Conservation (phyloP, 1,140 invertebrate genomes). For the Dolichoris vasculosae region DNA sequence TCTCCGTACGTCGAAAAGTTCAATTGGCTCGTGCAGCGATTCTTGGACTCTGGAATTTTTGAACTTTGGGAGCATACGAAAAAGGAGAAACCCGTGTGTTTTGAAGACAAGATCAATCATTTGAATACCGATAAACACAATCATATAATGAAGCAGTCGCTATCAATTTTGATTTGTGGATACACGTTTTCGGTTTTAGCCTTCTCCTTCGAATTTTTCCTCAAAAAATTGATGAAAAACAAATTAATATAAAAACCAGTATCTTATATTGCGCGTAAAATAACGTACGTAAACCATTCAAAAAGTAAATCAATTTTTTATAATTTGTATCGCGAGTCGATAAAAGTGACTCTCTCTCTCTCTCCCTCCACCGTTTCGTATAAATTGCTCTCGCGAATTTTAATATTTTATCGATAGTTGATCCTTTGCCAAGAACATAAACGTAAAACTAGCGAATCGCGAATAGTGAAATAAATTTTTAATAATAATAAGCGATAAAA, state of each 20-base stretch:
- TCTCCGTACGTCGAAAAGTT: conserved; percentile 29
- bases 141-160: background rate
- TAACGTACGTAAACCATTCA: too few species aligned
- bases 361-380: too few species aligned
- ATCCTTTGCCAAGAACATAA: too few species aligned
- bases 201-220: background rate
- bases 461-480: too few species aligned
- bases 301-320: too few species aligned
- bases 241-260: background rate
- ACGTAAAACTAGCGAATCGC: too few species aligned
- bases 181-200: background rate
- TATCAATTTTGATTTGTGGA: conserved; percentile 15
- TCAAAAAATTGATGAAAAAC: background rate
- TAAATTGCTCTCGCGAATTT: too few species aligned
- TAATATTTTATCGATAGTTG: too few species aligned
- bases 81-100: background rate
- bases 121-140: background rate
- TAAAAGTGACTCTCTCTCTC: too few species aligned
- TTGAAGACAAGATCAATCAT: conserved; percentile 4
- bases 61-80: background rate
- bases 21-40: conserved; percentile 5
- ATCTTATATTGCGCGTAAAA: too few species aligned
- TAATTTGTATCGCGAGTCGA: too few species aligned
- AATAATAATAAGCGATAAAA: too few species aligned
- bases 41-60: background rate